These are phyloP conservation scores for Tapera naevia DNA, from an alignment of 2,797 vertebrate genomes.

Conservation along the genomic window DNA sequence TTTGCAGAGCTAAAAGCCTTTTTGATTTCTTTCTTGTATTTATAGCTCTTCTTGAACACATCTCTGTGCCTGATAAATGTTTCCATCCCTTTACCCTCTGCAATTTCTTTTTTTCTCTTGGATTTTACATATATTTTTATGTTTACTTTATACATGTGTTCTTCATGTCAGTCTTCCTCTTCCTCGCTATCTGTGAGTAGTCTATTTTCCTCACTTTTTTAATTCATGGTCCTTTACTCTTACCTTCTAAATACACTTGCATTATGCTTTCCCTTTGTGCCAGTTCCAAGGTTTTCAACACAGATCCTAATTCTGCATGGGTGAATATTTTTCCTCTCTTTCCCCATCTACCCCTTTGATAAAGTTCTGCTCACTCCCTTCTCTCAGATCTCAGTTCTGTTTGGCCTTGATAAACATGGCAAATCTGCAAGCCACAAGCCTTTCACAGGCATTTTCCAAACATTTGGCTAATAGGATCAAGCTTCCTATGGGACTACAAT, in stretches of 20 bases:
- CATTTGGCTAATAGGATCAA: not conserved
- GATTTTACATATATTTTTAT: not conserved
- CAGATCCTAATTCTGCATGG: not conserved
- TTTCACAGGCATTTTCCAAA: not conserved
- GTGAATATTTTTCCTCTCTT: not conserved
- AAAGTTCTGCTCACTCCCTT: not conserved
- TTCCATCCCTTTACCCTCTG: not conserved
- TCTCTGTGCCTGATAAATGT: not conserved
- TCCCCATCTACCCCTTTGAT: not conserved
- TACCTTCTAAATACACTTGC: not conserved
- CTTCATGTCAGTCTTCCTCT: not conserved
- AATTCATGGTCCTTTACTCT: not conserved
- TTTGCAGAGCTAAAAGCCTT: conserved; percentile 18
- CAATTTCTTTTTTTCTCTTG: not conserved
- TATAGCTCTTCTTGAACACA: conserved; percentile 29
- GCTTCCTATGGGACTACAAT: not conserved
- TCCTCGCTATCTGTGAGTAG: not conserved
- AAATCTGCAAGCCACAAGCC: not conserved
- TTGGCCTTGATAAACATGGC: not conserved
- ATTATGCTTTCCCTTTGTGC: not conserved
- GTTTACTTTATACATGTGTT: not conserved
- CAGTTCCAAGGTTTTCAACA: not conserved
- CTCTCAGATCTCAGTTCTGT: not conserved
- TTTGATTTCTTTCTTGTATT: conserved; percentile 45
- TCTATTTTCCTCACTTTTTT: not conserved